phyloP scores from a whole-genome alignment of 1,140 invertebrate species.

The Liolophura sinensis region DNA sequence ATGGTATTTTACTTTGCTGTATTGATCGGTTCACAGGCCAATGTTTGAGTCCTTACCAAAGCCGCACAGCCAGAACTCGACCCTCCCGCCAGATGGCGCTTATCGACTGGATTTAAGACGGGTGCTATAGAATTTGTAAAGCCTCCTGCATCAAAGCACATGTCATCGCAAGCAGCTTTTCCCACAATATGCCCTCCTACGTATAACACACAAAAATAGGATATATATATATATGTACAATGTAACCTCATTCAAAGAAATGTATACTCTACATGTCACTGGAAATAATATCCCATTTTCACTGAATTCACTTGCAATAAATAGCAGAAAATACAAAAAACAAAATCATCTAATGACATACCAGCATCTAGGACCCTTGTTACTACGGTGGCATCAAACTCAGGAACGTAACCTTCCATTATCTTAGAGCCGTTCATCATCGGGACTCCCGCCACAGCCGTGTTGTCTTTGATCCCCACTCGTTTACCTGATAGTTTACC shows the following conservation, averaged over 20 bases:
- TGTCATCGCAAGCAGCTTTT: conserved; percentile 38
- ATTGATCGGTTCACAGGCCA: too few relatives aligned
- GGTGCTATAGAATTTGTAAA: conserved; percentile 35
- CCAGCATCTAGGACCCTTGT: conserved; percentile 26
- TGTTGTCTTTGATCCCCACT: conserved; percentile 24
- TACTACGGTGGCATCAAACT: conserved; percentile 24
- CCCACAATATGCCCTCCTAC: conserved; percentile 40
- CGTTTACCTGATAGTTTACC: conserved; percentile 17
- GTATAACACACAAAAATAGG: too few relatives aligned
- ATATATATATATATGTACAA: too few relatives aligned
- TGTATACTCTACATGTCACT: too few relatives aligned
- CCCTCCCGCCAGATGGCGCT: conserved; percentile 27
- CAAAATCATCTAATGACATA: background rate
- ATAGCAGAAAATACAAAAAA: too few relatives aligned
- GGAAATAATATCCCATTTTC: too few relatives aligned
- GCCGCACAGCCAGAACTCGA: conserved; percentile 34
- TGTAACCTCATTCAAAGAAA: too few relatives aligned
- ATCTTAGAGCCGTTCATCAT: conserved; percentile 24
- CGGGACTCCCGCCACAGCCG: conserved; percentile 23
- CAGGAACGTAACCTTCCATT: conserved; percentile 22
- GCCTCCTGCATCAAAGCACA: conserved; percentile 38
- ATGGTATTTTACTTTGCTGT: too few relatives aligned
- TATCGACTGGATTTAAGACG: conserved; percentile 30
- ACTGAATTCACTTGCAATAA: too few relatives aligned
- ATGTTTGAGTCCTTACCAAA: conserved; percentile 14